phyloP scores from a whole-genome alignment of 1,140 invertebrate genomes.

The Ostrea edulis region DNA sequence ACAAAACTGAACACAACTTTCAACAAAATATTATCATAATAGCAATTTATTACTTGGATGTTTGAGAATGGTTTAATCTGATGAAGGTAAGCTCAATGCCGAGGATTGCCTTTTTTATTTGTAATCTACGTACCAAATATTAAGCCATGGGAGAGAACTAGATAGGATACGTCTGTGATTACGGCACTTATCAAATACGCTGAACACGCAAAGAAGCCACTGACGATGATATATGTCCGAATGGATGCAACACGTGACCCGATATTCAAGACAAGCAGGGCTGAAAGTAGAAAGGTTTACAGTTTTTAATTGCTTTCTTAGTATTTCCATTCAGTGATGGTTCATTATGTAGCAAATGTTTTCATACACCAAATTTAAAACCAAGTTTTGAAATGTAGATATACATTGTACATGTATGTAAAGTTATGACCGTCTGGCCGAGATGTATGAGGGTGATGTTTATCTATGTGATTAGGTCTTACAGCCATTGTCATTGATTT shows the following conservation, averaged over 20 bases:
- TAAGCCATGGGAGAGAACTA: constrained; percentile 14
- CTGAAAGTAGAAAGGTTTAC: background rate
- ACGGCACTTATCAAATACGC: constrained; percentile 12
- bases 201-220: background rate
- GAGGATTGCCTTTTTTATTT: background rate
- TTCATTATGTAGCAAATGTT: background rate
- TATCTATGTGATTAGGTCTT: too few species aligned
- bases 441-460: background rate
- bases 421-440: background rate
- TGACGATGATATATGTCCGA: constrained; percentile 11
- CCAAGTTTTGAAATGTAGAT: background rate
- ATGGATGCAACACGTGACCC: background rate
- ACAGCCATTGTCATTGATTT: too few species aligned
- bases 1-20: background rate
- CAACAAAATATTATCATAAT: background rate
- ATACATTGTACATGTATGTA: background rate
- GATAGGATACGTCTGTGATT: background rate
- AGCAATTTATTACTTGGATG: background rate
- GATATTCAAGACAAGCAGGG: background rate
- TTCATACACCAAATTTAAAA: background rate
- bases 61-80: too few species aligned
- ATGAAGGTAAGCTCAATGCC: background rate
- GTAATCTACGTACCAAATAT: constrained; percentile 7
- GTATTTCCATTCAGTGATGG: too few species aligned
- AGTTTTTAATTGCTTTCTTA: background rate